These are phyloP conservation scores for Leptothorax acervorum DNA, from an alignment of 2,888 invertebrate genomes.

Conservation along the genomic window DNA sequence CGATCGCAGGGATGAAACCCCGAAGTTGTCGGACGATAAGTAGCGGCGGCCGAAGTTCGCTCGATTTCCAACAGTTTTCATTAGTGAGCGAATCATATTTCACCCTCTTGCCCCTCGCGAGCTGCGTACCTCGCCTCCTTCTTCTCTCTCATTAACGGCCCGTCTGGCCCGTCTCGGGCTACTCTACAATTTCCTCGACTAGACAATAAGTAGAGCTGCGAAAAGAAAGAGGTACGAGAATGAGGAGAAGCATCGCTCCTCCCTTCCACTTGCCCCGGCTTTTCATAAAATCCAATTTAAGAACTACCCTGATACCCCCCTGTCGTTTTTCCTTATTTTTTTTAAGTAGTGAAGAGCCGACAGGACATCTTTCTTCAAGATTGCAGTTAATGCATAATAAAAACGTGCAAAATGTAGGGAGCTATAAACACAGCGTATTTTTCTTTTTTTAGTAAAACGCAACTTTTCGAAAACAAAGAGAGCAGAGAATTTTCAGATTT, in stretches of 20 bases:
- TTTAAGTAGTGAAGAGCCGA: conserved; percentile 63
- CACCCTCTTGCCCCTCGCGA: conserved; percentile 21
- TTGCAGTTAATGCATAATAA: conserved; percentile 55
- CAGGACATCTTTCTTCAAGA: conserved; percentile 55
- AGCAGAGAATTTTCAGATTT: neutral
- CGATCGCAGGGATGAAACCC: conserved; percentile 46
- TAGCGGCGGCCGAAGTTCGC: conserved; percentile 50
- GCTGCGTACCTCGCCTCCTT: conserved; percentile 31
- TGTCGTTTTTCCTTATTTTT: conserved; percentile 63
- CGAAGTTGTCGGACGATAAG: conserved; percentile 59
- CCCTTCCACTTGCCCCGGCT: conserved; percentile 20
- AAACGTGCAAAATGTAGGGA: conserved; percentile 1
- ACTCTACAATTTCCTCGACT: conserved; percentile 69
- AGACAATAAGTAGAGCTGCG: conserved; percentile 68
- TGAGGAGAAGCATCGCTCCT: conserved; percentile 25
- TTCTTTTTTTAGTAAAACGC: neutral
- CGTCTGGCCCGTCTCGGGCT: conserved; percentile 54
- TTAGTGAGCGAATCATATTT: conserved; percentile 66
- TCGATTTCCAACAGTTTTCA: conserved; percentile 69
- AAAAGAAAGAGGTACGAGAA: conserved; percentile 47
- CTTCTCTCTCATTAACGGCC: conserved; percentile 66
- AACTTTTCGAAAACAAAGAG: neutral
- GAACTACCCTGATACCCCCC: conserved; percentile 66
- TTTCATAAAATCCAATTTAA: conserved; percentile 77
- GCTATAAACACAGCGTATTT: neutral